Percentiles rank a stretch among this genome's conserved stretches.
These are phyloP conservation scores for Metallyticus violacea DNA, from an alignment of 2,888 invertebrate genomes.

Conservation along the genomic window DNA sequence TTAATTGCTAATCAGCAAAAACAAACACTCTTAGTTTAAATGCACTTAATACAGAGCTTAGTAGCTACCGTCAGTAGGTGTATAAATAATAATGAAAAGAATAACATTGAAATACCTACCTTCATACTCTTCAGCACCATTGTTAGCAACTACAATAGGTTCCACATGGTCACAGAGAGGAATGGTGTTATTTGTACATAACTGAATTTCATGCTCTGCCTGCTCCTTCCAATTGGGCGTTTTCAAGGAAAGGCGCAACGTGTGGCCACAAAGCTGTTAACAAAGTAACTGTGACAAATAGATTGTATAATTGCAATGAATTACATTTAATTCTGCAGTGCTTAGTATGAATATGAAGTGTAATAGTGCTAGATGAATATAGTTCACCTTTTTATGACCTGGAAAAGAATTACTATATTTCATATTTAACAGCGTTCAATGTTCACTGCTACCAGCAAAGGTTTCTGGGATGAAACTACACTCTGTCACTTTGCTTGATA, in stretches of 20 bases:
- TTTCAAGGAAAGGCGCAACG: slow-evolving; percentile 69
- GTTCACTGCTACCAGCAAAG: background rate
- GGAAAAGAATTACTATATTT: background rate
- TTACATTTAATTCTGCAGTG: background rate
- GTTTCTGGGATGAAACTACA: background rate
- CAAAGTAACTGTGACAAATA: background rate
- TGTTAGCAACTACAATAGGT: slow-evolving; percentile 13
- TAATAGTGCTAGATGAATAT: background rate
- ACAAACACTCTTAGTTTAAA: too few relatives aligned
- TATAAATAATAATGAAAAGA: too few relatives aligned
- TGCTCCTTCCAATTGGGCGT: slow-evolving; percentile 82
- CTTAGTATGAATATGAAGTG: background rate
- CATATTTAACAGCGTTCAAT: too few relatives aligned
- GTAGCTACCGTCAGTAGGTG: too few relatives aligned
- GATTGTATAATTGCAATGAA: background rate
- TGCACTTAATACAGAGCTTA: too few relatives aligned
- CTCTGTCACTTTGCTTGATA: background rate
- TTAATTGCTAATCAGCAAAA: too few relatives aligned
- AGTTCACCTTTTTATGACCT: background rate
- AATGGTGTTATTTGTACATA: slow-evolving; percentile 82
- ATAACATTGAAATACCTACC: background rate
- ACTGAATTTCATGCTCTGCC: slow-evolving; percentile 76
- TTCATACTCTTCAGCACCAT: slow-evolving; percentile 33
- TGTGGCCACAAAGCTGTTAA: slow-evolving; percentile 45
- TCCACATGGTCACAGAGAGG: slow-evolving; percentile 58